A percentile compares a stretch with the other conserved stretches of the same genome.
Evolutionary conservation across 2,888 invertebrate genomes (phyloP).

Genomic region (Patella ulyssiponensis): DNA sequence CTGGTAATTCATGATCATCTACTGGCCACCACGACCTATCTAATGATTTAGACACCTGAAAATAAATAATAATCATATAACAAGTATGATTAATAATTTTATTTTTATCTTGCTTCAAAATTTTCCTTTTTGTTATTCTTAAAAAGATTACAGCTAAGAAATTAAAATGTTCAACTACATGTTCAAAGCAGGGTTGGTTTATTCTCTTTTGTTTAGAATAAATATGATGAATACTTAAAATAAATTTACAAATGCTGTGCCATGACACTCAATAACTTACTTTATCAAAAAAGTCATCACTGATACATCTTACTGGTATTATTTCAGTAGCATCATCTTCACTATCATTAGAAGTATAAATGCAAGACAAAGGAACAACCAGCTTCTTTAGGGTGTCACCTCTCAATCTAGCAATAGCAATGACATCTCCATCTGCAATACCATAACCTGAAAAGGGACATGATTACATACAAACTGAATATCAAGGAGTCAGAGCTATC

Average conservation of each 20-base stretch:
- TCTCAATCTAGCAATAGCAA: constrained; percentile 79
- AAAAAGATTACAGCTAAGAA: not conserved
- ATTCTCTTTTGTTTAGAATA: no score
- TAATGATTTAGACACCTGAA: constrained; percentile 75
- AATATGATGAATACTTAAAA: no score
- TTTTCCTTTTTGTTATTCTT: constrained; percentile 1
- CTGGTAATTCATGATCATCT: constrained; percentile 74
- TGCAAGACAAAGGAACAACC: constrained; percentile 76
- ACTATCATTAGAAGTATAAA: constrained; percentile 52
- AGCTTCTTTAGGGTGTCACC: constrained; percentile 76
- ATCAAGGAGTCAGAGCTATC: no score
- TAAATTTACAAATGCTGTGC: constrained; percentile 26
- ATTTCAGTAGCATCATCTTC: constrained; percentile 47
- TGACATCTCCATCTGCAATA: constrained; percentile 78
- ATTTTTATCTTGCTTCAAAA: no score
- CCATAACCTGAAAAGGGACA: constrained; percentile 75
- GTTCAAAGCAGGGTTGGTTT: no score
- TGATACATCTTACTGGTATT: constrained; percentile 41
- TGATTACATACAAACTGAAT: no score
- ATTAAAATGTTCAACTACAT: not conserved
- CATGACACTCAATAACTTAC: constrained; percentile 23
- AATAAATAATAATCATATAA: constrained; percentile 12
- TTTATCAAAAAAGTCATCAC: constrained; percentile 42
- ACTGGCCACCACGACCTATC: constrained; percentile 77
- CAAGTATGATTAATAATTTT: no score